Evolutionary conservation across 2,797 vertebrate species (phyloP).

Genomic region (Manis crassicaudata): DNA sequence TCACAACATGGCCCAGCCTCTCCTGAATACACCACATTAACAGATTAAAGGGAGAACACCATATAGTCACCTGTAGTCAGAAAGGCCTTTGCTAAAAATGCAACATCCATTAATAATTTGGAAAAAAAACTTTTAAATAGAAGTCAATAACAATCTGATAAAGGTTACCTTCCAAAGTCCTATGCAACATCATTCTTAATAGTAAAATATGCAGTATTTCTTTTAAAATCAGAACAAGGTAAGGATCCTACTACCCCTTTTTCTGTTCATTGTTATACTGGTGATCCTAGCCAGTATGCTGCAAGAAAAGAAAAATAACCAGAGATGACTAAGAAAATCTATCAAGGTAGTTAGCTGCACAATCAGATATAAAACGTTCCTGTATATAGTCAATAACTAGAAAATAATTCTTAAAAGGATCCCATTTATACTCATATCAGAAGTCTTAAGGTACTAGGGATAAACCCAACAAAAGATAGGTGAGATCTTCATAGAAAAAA

Average conservation of each 20-base stretch:
- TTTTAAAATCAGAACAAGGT: not conserved
- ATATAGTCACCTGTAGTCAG: fast-evolving
- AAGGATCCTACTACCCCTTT: not conserved
- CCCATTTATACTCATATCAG: fast-evolving
- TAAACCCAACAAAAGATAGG: not conserved
- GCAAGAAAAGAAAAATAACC: not conserved
- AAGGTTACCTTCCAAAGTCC: not conserved
- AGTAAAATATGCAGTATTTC: not conserved
- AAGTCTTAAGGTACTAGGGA: not conserved
- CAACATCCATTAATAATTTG: not conserved
- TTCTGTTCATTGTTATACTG: no score
- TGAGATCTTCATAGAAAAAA: not conserved
- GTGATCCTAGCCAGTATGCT: fast-evolving
- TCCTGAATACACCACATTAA: not conserved
- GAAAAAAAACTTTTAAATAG: not conserved
- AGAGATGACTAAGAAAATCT: not conserved
- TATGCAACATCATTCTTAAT: not conserved
- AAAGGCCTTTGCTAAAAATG: not conserved
- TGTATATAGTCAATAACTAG: not conserved
- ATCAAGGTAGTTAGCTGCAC: no score
- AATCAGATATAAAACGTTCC: not conserved
- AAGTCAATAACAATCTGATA: not conserved
- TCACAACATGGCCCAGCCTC: not conserved
- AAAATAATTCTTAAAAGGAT: not conserved
- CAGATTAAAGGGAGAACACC: not conserved